A percentile compares a stretch with the other conserved stretches of the same genome.
phyloP scores from a whole-genome alignment of 2,797 vertebrate species.

The Falco peregrinus region DNA sequence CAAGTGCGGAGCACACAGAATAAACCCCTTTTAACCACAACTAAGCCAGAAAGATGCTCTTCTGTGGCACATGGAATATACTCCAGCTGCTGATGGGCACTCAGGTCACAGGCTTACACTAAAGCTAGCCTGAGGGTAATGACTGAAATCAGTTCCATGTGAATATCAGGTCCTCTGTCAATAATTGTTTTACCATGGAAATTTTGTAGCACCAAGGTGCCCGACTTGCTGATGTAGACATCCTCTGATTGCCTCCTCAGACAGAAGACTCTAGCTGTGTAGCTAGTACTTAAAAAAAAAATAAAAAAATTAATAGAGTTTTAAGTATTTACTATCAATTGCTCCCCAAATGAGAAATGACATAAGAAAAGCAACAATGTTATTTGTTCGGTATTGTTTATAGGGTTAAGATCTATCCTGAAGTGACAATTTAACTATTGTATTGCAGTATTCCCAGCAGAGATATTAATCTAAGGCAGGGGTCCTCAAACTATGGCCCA shows the following conservation, averaged over 20 bases:
- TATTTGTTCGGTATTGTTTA: background rate
- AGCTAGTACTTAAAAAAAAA: background rate
- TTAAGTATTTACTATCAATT: background rate
- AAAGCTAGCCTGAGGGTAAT: background rate
- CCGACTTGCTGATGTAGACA: background rate
- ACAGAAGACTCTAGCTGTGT: background rate
- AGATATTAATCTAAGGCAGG: background rate
- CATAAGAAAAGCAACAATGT: background rate
- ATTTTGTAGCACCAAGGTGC: background rate
- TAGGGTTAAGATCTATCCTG: background rate
- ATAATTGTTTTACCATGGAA: background rate
- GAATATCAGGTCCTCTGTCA: background rate
- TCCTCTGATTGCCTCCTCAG: background rate
- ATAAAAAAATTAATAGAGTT: background rate
- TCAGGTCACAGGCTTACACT: accelerated
- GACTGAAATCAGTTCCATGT: accelerated
- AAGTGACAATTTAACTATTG: background rate
- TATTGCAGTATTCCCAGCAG: background rate
- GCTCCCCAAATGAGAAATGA: background rate
- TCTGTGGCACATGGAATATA: background rate
- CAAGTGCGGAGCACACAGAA: background rate
- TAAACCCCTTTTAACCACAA: background rate
- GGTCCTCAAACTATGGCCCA: too few species aligned
- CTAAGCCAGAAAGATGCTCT: background rate
- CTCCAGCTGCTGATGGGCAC: background rate